Base-by-base conservation (phyloP, 2,797 vertebrate species). In the Xerus rutilus region DNA sequence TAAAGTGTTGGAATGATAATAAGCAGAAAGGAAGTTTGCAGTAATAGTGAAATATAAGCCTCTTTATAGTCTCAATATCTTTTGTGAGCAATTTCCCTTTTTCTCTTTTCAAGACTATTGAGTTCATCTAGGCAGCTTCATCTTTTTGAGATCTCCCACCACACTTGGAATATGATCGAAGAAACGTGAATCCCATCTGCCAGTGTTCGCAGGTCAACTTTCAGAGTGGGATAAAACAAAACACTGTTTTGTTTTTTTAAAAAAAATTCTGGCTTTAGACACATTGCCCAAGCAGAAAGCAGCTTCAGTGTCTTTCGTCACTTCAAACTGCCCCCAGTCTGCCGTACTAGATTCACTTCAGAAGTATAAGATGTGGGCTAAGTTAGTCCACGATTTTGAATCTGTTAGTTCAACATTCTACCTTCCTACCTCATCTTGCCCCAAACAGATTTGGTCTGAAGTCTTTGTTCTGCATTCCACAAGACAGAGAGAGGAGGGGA, bases 1-100 rank as follows among this genome's bases (percentile, higher is more conserved):
- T 97, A 98, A 97, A 98, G 79, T 88, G n/a, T 79, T 97, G 94
- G 86, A 96, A 88, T 89, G 49, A 57, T 96, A 98, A 97, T 86
- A 97, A 97, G 82, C 97, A 91, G 81, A 69, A 97, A 97, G 94
- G 97, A 97, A 95, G 13, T 59, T 96, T 95, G 74, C 79, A 83
- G n/a, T 93, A 96, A 95, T 77, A 96, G 93, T 92, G 94, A 97
- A 97, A 25, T 11, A 97, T 97, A 98, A 97, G 49, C 92, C 86
- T 93, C 96, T 91, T 97, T 93, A 98, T 95, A 97, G 97, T 97
- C 91, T 98, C 93, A 83, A 20, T 90, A 97, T 67, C 39, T 96
- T 52, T 86, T 97, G 59, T 90, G 95, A 81, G 85, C 85, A 97
- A 96, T 96, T 98, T 98, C 65, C 82, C 81, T 64, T 96, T 97